Evolutionary conservation across 2,113 vertebrate genomes (phyloP).

Genomic region (Pycnonotus jocosus): DNA sequence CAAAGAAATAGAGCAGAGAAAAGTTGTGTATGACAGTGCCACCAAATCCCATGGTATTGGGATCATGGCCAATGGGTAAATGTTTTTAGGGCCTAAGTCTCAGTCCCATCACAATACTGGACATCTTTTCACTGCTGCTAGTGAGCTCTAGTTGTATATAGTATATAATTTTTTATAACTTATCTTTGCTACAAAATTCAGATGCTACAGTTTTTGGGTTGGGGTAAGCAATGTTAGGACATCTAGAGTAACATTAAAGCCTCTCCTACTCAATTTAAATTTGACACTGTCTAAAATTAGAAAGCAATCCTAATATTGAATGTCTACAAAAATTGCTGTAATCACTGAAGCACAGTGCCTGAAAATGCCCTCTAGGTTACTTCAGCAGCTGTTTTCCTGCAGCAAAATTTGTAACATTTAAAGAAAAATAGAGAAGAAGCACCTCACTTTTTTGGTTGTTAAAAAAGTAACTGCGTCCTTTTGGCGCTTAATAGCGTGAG

Average conservation of each 20-base stretch:
- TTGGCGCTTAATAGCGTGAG: neutral
- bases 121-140: neutral
- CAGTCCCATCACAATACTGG: neutral
- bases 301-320: constrained; percentile 17
- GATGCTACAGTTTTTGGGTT: neutral
- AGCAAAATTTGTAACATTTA: constrained; percentile 17
- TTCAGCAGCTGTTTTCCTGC: constrained; percentile 10
- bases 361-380: constrained; percentile 47
- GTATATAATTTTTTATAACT: neutral
- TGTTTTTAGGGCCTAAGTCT: neutral
- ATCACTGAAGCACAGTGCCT: constrained; percentile 39
- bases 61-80: neutral
- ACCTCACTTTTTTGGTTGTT: constrained; percentile 4
- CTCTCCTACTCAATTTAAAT: constrained; percentile 39
- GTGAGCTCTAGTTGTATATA: neutral
- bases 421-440: neutral
- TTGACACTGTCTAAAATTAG: constrained; percentile 38
- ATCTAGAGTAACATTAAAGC: neutral
- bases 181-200: neutral
- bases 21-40: neutral
- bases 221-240: neutral
- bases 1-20: neutral
- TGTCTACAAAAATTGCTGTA: constrained; percentile 43
- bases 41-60: neutral
- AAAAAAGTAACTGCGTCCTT: constrained; percentile 1